phyloP scores from a whole-genome alignment of 2,888 invertebrate genomes.

The Cryptus viduatorius region DNA sequence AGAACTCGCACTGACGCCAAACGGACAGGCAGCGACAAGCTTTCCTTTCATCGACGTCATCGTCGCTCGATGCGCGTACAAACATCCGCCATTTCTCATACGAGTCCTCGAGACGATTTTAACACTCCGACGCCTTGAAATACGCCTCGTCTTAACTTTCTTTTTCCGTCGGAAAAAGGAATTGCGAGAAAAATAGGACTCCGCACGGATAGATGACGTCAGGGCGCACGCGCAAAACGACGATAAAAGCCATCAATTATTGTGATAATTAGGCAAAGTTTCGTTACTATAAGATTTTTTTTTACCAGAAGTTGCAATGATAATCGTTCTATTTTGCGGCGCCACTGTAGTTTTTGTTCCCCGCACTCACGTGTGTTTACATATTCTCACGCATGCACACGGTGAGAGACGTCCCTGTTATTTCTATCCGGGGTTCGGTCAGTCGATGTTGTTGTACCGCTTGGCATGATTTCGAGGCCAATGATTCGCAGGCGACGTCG shows the following conservation, averaged over 20 bases:
- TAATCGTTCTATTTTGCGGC: neutral
- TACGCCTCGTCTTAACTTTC: too few relatives aligned
- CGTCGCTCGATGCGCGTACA: neutral
- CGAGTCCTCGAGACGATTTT: neutral
- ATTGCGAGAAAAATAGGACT: too few relatives aligned
- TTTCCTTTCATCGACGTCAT: neutral
- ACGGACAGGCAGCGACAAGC: neutral
- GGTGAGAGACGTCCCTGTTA: constrained; percentile 31
- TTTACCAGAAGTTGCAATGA: neutral
- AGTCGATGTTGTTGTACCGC: constrained; percentile 52
- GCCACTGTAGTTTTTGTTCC: neutral
- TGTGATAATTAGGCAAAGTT: too few relatives aligned
- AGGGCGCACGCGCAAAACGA: too few relatives aligned
- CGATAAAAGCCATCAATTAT: too few relatives aligned
- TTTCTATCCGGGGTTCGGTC: constrained; percentile 50
- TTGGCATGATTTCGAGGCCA: constrained; percentile 78
- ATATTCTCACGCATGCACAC: constrained; percentile 9
- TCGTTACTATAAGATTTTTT: too few relatives aligned
- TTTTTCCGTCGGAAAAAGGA: too few relatives aligned
- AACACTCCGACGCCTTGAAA: neutral
- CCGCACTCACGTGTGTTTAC: constrained; percentile 21
- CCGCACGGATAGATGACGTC: too few relatives aligned
- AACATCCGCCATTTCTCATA: neutral
- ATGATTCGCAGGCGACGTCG: constrained; percentile 76
- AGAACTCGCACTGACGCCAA: neutral